Evolutionary conservation across 2,888 invertebrate genomes (phyloP).

Genomic region (Amaurobius ferox): DNA sequence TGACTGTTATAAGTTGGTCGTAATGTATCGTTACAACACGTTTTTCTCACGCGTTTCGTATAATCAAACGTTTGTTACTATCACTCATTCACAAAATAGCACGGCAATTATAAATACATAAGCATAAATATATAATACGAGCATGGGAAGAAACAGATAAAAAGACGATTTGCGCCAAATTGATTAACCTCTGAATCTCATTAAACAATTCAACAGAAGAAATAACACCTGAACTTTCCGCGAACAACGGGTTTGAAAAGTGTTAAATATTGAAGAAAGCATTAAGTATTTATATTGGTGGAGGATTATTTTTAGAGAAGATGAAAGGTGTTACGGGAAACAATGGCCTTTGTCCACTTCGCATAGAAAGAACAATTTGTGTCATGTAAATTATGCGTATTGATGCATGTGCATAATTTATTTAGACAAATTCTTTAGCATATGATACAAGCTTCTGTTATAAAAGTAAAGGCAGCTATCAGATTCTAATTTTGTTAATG

Average conservation of each 20-base stretch:
- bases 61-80: background rate
- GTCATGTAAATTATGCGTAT: constrained; percentile 17
- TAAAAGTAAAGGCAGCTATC: too few relatives aligned
- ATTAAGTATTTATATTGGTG: constrained; percentile 61
- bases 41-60: too few relatives aligned
- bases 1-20: too few relatives aligned
- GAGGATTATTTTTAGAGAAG: constrained; percentile 53
- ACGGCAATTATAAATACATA: constrained; percentile 7
- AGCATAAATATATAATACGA: constrained; percentile 18
- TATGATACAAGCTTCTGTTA: background rate
- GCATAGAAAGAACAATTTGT: constrained; percentile 1
- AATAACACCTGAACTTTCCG: constrained; percentile 30
- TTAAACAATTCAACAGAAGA: constrained; percentile 34
- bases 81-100: constrained; percentile 5
- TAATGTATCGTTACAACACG: too few relatives aligned
- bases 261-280: constrained; percentile 61
- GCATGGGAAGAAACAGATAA: constrained; percentile 12
- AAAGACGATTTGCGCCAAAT: constrained; percentile 11
- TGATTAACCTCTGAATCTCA: constrained; percentile 31
- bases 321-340: constrained; percentile 18
- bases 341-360: constrained; percentile 20
- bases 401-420: constrained; percentile 7
- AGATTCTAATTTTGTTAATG: too few relatives aligned
- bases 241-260: constrained; percentile 30
- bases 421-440: background rate